Percentiles rank a stretch among this genome's conserved stretches.
These are phyloP conservation scores for Lamellibrachia satsuma DNA, from an alignment of 2,888 invertebrate species.

Conservation along the genomic window DNA sequence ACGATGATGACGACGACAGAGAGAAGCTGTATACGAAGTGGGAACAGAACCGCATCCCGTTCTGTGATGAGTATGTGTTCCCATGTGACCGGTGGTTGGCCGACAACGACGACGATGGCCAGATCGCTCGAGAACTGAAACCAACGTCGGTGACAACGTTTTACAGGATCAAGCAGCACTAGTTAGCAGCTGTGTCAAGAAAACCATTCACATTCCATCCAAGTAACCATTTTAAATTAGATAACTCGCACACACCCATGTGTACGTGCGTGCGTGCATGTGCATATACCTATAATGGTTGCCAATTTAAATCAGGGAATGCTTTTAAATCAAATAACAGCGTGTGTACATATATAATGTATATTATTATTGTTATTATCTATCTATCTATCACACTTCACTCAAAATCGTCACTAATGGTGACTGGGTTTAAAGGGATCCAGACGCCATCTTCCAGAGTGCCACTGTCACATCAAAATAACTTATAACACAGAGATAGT, in stretches of 20 bases:
- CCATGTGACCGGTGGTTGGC: slow-evolving; percentile 58
- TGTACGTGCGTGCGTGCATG: background rate
- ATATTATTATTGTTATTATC: no score
- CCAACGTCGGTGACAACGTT: background rate
- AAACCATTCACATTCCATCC: background rate
- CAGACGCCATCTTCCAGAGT: no score
- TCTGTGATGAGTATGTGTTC: slow-evolving; percentile 51
- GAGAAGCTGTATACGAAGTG: slow-evolving; percentile 25
- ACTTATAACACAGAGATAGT: no score
- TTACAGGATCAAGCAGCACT: background rate
- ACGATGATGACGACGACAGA: background rate
- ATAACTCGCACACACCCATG: background rate
- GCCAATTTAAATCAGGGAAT: no score
- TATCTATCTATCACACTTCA: no score
- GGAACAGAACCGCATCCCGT: slow-evolving; percentile 32
- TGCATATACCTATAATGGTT: background rate
- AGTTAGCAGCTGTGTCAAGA: background rate
- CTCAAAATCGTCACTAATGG: no score
- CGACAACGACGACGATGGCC: slow-evolving; percentile 55
- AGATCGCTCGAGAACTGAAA: slow-evolving; percentile 38
- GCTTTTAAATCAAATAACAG: no score
- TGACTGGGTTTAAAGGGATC: no score
- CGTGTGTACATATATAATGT: no score
- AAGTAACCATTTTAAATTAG: background rate
- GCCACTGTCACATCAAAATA: no score